Conservation (phyloP, 2,888 invertebrate genomes). For the Quadriops clusia region DNA sequence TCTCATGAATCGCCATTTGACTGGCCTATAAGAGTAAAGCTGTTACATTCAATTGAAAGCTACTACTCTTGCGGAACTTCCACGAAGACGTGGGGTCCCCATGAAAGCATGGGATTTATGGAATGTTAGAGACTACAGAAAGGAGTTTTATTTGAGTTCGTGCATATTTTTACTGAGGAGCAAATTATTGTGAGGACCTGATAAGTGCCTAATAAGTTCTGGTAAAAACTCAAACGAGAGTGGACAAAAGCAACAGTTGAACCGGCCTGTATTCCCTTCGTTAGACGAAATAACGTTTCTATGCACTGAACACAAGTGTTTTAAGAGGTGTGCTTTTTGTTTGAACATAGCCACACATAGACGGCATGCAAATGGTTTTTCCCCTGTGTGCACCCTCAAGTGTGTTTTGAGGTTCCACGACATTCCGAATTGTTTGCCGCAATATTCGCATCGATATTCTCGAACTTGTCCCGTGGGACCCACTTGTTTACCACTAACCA, state of each 20-base stretch:
- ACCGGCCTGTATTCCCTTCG: slow-evolving; percentile 61
- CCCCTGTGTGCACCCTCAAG: slow-evolving; percentile 76
- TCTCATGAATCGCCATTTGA: too few relatives aligned
- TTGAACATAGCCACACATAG: slow-evolving; percentile 87
- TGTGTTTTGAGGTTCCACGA: slow-evolving; percentile 88
- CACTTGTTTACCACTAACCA: slow-evolving; percentile 40
- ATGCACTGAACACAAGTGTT: slow-evolving; percentile 82
- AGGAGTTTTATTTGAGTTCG: slow-evolving; percentile 41
- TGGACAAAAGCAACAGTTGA: slow-evolving; percentile 81
- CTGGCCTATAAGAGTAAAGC: too few relatives aligned
- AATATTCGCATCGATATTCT: slow-evolving; percentile 80
- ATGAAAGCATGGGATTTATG: too few relatives aligned
- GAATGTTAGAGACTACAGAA: slow-evolving; percentile 1
- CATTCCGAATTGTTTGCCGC: slow-evolving; percentile 86
- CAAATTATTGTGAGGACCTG: slow-evolving; percentile 79
- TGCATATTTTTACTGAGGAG: slow-evolving; percentile 78
- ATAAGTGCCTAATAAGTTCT: slow-evolving; percentile 74
- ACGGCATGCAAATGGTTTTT: slow-evolving; percentile 81
- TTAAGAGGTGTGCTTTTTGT: slow-evolving; percentile 77
- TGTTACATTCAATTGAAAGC: too few relatives aligned
- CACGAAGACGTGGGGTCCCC: too few relatives aligned
- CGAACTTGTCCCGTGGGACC: slow-evolving; percentile 49
- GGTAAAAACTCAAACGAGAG: slow-evolving; percentile 76
- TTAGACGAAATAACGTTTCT: slow-evolving; percentile 77
- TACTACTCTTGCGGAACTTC: too few relatives aligned